phyloP scores from a whole-genome alignment of 1,140 invertebrate genomes.

The Aphelenchoides fujianensis region DNA sequence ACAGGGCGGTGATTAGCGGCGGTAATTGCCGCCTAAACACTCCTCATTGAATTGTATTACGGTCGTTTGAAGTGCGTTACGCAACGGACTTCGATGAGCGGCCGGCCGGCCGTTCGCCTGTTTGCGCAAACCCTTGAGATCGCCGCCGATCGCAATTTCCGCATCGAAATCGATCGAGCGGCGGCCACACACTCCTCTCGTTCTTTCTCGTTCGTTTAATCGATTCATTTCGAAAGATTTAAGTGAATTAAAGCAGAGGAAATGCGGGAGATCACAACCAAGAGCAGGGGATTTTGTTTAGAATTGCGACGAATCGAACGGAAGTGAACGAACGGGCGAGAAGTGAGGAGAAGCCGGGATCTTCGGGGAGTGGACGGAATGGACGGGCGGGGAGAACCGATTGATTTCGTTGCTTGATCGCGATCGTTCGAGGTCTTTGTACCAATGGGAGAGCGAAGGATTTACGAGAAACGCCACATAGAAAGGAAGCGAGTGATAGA shows the following conservation, averaged over 20 bases:
- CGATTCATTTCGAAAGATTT: background rate
- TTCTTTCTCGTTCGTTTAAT: background rate
- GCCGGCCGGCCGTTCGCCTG: background rate
- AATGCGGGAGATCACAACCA: background rate
- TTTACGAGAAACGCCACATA: no score
- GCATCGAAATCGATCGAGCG: background rate
- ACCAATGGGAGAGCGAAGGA: no score
- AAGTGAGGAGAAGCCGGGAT: background rate
- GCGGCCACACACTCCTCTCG: background rate
- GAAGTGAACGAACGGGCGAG: background rate
- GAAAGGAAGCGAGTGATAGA: background rate
- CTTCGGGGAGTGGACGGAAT: background rate
- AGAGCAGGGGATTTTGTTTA: background rate
- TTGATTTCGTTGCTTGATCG: background rate
- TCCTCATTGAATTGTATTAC: background rate
- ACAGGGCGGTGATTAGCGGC: background rate
- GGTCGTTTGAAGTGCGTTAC: background rate
- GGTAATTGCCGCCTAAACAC: background rate
- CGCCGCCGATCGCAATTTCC: background rate
- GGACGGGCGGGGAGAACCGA: background rate
- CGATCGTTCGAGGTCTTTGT: no score
- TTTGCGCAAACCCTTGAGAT: constrained; percentile 1
- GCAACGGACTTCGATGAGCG: background rate
- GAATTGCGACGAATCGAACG: background rate
- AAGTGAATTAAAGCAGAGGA: background rate